phyloP scores from a whole-genome alignment of 1,140 invertebrate species.

The Bombus confusus region DNA sequence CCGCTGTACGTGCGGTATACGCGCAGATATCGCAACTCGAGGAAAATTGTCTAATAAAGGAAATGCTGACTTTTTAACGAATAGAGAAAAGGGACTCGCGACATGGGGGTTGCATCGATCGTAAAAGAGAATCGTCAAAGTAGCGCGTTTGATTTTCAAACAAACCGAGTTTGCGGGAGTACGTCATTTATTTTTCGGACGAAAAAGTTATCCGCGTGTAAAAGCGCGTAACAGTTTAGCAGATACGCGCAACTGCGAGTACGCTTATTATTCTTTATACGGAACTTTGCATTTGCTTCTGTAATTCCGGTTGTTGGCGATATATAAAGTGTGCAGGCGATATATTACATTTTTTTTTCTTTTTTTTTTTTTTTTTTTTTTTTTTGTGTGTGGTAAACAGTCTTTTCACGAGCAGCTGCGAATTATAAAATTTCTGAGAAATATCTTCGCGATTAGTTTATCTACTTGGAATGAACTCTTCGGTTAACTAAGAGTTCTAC shows the following conservation, averaged over 20 bases:
- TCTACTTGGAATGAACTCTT: neutral
- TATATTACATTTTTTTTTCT: too few relatives aligned
- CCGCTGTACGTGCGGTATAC: neutral
- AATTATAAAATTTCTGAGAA: neutral
- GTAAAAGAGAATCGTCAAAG: neutral
- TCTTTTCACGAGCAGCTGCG: neutral
- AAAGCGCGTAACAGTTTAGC: too few relatives aligned
- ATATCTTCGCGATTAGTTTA: accelerated
- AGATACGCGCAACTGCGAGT: too few relatives aligned
- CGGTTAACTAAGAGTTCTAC: neutral
- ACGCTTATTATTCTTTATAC: too few relatives aligned
- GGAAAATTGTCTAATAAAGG: neutral
- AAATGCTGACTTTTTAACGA: neutral
- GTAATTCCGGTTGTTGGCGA: too few relatives aligned
- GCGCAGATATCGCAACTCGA: neutral
- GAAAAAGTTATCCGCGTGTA: too few relatives aligned
- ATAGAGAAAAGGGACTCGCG: neutral
- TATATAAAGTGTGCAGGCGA: too few relatives aligned
- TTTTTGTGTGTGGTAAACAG: too few relatives aligned
- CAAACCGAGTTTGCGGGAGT: neutral
- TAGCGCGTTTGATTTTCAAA: neutral
- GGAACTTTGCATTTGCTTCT: too few relatives aligned
- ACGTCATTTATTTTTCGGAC: neutral
- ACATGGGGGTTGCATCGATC: neutral
- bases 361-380: too few relatives aligned